Evolutionary conservation across 1,140 invertebrate species (phyloP).

Genomic region (Sycophila sp.): DNA sequence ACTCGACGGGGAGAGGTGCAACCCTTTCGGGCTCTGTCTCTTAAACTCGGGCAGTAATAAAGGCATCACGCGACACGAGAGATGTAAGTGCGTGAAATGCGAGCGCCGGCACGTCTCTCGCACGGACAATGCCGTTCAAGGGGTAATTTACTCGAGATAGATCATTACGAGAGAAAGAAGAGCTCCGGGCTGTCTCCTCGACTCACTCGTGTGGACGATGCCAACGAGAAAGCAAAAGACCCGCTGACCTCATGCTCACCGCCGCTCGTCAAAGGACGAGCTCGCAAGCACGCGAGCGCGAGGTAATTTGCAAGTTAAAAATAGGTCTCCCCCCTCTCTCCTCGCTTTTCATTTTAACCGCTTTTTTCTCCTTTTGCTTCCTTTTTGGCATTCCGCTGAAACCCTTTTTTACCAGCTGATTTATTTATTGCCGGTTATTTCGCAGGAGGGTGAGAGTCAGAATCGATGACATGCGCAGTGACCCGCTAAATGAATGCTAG

Average conservation of each 20-base stretch:
- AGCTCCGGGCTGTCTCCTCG: not conserved
- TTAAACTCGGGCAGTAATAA: constrained; percentile 12
- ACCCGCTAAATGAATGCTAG: not conserved
- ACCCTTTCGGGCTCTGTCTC: not conserved
- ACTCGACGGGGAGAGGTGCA: not conserved
- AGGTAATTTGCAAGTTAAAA: constrained; percentile 6
- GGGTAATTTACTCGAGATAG: constrained; percentile 33
- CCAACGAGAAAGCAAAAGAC: not conserved
- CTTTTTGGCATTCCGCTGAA: too few species aligned
- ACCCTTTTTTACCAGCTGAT: not conserved
- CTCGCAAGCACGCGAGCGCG: not conserved
- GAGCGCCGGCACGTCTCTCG: not conserved
- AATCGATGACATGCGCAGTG: not conserved
- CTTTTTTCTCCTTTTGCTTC: not conserved
- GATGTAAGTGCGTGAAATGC: constrained; percentile 14
- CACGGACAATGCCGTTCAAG: constrained; percentile 25
- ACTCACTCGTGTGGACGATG: not conserved
- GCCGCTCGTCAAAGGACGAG: not conserved
- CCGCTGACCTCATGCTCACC: not conserved
- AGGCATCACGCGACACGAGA: constrained; percentile 42
- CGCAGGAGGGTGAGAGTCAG: not conserved
- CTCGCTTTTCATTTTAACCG: not conserved
- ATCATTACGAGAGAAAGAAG: constrained; percentile 14
- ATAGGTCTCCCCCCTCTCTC: not conserved
- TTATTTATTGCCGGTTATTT: not conserved